Evolutionary conservation across 2,888 invertebrate species (phyloP).

Genomic region (Tolmerus cingulatus): DNA sequence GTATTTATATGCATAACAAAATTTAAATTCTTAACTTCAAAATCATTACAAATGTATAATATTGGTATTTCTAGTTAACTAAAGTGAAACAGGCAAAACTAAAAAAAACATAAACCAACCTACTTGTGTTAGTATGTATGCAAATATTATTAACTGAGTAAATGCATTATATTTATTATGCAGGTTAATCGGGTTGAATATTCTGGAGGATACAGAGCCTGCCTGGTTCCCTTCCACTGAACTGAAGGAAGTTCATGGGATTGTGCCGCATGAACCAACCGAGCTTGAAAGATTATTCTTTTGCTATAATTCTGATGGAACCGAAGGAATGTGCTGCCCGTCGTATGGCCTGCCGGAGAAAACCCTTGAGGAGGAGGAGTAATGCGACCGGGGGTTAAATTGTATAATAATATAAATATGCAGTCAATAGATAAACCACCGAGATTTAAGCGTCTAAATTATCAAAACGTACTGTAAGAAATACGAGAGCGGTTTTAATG

Average conservation of each 20-base stretch:
- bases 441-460: background rate
- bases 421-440: background rate
- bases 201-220: conserved; percentile 88
- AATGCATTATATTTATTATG: conserved; percentile 43
- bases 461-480: background rate
- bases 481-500: background rate
- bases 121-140: no score
- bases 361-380: conserved; percentile 62
- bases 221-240: conserved; percentile 93
- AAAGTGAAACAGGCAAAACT: no score
- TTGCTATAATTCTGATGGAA: conserved; percentile 84
- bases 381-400: conserved; percentile 42
- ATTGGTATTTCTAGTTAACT: no score
- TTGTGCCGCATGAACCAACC: conserved; percentile 83
- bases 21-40: no score
- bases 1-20: no score
- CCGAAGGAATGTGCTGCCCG: conserved; percentile 83
- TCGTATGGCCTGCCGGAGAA: conserved; percentile 65
- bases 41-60: no score
- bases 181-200: conserved; percentile 79
- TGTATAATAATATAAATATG: background rate
- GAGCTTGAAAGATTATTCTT: conserved; percentile 80
- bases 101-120: no score
- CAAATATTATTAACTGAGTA: background rate
- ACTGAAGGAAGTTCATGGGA: conserved; percentile 86